A percentile compares a stretch with the other conserved stretches of the same genome.
These are phyloP conservation scores for Bellardia pandia DNA, from an alignment of 2,888 invertebrate genomes.

Conservation along the genomic window DNA sequence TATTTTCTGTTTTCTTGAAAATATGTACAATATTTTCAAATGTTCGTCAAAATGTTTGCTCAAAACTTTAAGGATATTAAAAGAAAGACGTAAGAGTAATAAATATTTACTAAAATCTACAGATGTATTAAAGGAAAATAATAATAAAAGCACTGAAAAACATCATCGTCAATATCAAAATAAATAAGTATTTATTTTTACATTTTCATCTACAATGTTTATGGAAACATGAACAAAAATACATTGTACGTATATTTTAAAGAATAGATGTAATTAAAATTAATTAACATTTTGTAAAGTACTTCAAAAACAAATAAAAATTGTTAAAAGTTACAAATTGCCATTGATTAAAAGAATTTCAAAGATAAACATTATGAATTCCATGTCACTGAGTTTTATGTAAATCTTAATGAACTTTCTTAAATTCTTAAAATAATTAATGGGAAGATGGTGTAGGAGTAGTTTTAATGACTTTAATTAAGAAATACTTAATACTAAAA, in stretches of 20 bases:
- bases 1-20: neutral
- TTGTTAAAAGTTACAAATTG: too few species aligned
- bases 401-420: too few species aligned
- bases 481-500: too few species aligned
- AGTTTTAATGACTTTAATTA: too few species aligned
- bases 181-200: neutral
- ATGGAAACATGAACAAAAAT: neutral
- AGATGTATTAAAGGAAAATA: neutral
- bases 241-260: neutral
- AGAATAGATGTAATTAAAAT: neutral
- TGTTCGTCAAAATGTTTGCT: neutral
- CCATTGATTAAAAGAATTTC: too few species aligned
- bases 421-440: too few species aligned
- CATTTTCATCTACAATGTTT: neutral
- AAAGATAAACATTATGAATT: too few species aligned
- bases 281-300: neutral
- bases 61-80: neutral
- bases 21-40: neutral
- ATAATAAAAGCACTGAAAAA: neutral
- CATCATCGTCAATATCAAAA: neutral
- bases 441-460: too few species aligned
- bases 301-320: too few species aligned
- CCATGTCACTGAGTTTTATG: too few species aligned
- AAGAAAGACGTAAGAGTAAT: neutral
- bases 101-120: constrained; percentile 19